Base-by-base conservation (phyloP, 2,113 vertebrate species). In the Saccopteryx bilineata region DNA sequence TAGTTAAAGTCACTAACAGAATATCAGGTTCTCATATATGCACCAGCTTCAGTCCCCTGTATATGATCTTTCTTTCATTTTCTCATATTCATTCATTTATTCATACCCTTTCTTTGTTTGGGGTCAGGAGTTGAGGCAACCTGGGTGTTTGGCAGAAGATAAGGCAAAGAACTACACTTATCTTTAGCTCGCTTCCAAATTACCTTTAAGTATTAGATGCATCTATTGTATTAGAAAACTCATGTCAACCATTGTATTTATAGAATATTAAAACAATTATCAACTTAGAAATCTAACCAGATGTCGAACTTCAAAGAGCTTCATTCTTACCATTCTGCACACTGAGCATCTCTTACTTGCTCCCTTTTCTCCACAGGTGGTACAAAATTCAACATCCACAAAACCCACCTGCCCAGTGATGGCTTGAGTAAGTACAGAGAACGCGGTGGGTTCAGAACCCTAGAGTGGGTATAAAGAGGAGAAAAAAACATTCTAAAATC, bases 391-490 rank as follows among this genome's bases (percentile, higher is more conserved):
- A 31, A 99, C 98, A 94, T 99, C 99, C 98, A 99, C 98, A 97
- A 99, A 99, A 39, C 99, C 99, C 76, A 99, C 99, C 98, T 99
- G 99, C 60, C 99, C 99, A 4, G 99, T 99, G 97, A 99, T 99
- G 26, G 99, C 99, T 98, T 99, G 99, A 26, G 99, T 99, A 92
- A 99, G 98, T 68, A 99, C 99, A 6, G 99, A 99, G 96, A 99
- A 98, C 26, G 99, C 99, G 10, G 99, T 99, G 68, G 99, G 99
- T 96, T 99, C 99, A 74, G 98, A 99, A 13, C 99, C 99, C 99
- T 99, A 96, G 8, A n/a, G 24, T 12, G 91, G 50, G 86, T 39
- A 19, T 87, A 31, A 85, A 88, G 33, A 90, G 19, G 28, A 69
- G 76, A 46, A 56, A 80, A 50, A 46, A 46, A 39, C 28, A 60